Evolutionary conservation across 2,113 vertebrate species (phyloP), one percentile per base, ranked within the genome.

Genomic region (Connochaetes taurinus): DNA sequence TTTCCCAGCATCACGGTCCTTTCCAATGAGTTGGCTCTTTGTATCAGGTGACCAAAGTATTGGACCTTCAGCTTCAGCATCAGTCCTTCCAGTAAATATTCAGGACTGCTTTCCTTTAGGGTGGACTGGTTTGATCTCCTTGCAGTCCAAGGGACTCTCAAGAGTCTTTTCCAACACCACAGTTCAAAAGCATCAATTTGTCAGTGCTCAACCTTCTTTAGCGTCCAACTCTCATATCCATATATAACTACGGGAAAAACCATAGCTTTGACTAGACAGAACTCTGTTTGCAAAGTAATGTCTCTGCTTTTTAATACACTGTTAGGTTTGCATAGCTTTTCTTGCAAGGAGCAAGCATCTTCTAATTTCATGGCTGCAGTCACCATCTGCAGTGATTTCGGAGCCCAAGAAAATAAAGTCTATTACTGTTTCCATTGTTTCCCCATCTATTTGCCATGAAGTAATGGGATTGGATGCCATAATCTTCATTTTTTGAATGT

Each of bases 401-500:
- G 10, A 74, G 67, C 67, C n/a, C 19, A 40, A 74, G n/a, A 74
- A 74, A 71, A 40, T 71, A 71, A 71, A 71, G n/a, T 71, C 67
- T 71, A 36, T 40, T 21, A 23, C 67, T 71, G 10, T 71, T 71
- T 40, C 67, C n/a, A 71, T 23, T 71, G 67, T 71, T 71, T 40
- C 67, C 67, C n/a, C 10, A 71, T 71, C n/a, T 71, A 71, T 71
- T 71, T 71, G 19, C 67, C 9, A 71, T 71, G 67, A 71, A 71
- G 19, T 71, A 71, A 40, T 71, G n/a, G 64, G 9, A 71, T 0
- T 0, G 2, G 19, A 71, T 71, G n/a, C n/a, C n/a, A 40, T 23
- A 40, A 40, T 21, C 19, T 40, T 71, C 67, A 40, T 40, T 71
- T 71, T 40, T 21, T 71, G 5, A 23, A 71, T 71, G n/a, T 6